Base-by-base conservation (phyloP, 2,797 vertebrate species). In the Eulemur rubriventer region DNA sequence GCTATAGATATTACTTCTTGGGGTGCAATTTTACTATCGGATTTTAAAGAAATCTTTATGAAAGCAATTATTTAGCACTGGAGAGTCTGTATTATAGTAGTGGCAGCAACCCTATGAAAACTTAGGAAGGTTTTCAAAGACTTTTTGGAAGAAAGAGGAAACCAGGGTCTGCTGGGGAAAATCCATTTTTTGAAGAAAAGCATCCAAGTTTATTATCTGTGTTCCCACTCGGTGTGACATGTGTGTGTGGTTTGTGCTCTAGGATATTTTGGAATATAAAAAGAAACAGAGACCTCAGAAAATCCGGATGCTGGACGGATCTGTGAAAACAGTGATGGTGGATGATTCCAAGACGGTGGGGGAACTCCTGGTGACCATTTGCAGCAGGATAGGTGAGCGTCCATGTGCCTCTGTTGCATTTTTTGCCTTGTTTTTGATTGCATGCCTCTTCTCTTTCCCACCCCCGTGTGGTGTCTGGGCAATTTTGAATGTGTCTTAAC, bases 341-440 rank as follows among this genome's bases (percentile, higher is more conserved):
- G 99, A 99, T 13, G 99, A 99, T 98, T 99, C 99, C 2, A 99
- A 99, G 99, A 99, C 99, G 0, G 99, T 99, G 0, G 99, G 99
- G 14, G 99, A 99, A 98, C 98, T 99, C 92, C 99, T 99, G 38
- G 99, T 99, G 89, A 99, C 99, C 52, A 99, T 99, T 96, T 99
- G 99, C 98, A 99, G 99, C 97, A 99, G 99, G 97, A 99, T 99
- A 98, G 99, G 99, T 99, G 95, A 98, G 98, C 3, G 0, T 13
- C 78, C 63, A 7, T 7, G 1, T 30, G 70, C 17, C 10, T 18
- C 2, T 0, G 0, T 69, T 8, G 46, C 4, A 0, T 11, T 1
- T 24, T 46, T 7, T 12, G 41, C 46, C 73, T 38, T 10, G 17
- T 22, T 59, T 46, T 43, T 59, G 18, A 26, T 82, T 17, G 8